phyloP scores from a whole-genome alignment of 1,140 invertebrate genomes.

The Drusus annulatus region DNA sequence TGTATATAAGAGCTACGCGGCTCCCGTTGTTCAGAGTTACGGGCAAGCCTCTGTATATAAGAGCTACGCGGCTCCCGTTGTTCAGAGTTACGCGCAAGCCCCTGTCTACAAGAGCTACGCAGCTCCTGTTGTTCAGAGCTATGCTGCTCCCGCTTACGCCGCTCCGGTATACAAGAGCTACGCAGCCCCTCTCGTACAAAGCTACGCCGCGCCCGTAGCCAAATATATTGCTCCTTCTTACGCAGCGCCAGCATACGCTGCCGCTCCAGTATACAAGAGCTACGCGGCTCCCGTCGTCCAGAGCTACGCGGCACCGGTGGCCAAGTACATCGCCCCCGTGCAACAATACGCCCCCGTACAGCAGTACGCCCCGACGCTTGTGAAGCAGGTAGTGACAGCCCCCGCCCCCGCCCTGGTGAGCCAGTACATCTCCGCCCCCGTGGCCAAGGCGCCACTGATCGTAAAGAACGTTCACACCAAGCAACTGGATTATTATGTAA shows the following conservation, averaged over 20 bases:
- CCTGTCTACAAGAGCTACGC: constrained; percentile 53
- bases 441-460: constrained; percentile 62
- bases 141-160: constrained; percentile 38
- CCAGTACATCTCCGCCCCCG: constrained; percentile 56
- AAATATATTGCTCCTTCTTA: constrained; percentile 55
- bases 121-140: constrained; percentile 26
- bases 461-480: constrained; percentile 73
- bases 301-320: constrained; percentile 57
- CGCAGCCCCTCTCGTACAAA: constrained; percentile 28
- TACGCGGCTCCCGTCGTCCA: constrained; percentile 44
- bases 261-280: constrained; percentile 58
- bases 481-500: constrained; percentile 75
- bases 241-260: constrained; percentile 63
- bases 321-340: constrained; percentile 20
- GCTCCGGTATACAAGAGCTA: constrained; percentile 53
- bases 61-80: constrained; percentile 51
- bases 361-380: constrained; percentile 50
- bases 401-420: constrained; percentile 47
- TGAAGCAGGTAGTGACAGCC: constrained; percentile 48
- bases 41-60: constrained; percentile 25
- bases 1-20: constrained; percentile 53
- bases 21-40: constrained; percentile 49
- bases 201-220: constrained; percentile 20
- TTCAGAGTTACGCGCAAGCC: constrained; percentile 36
- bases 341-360: constrained; percentile 49